Evolutionary conservation across 2,888 invertebrate species (phyloP).

Genomic region (Stenurella melanura): DNA sequence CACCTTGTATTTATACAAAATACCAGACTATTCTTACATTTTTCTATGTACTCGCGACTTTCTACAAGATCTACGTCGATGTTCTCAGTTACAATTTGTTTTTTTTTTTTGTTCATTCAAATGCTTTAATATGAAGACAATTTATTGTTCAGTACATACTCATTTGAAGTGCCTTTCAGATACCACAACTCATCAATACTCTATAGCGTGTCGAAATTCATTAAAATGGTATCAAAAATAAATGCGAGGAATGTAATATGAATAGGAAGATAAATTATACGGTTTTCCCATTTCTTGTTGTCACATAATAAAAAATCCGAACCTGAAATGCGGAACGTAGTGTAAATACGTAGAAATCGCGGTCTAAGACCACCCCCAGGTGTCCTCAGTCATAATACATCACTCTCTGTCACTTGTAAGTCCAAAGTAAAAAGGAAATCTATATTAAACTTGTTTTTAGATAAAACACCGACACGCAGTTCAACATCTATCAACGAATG

Average conservation of each 20-base stretch:
- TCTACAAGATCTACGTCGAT: too few species aligned
- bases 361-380: slow-evolving; percentile 49
- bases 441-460: slow-evolving; percentile 38
- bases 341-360: slow-evolving; percentile 31
- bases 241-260: slow-evolving; percentile 24
- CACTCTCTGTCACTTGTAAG: slow-evolving; percentile 66
- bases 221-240: slow-evolving; percentile 30
- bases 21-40: too few species aligned
- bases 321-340: slow-evolving; percentile 32
- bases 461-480: slow-evolving; percentile 19
- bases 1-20: too few species aligned
- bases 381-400: slow-evolving; percentile 67
- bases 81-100: too few species aligned
- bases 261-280: slow-evolving; percentile 32
- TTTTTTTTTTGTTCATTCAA: too few species aligned
- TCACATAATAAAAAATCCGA: slow-evolving; percentile 49
- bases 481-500: slow-evolving; percentile 20
- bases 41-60: too few species aligned
- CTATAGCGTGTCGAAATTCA: slow-evolving; percentile 23
- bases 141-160: not conserved
- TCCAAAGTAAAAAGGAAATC: slow-evolving; percentile 49
- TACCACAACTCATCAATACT: slow-evolving; percentile 1
- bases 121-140: too few species aligned
- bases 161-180: not conserved
- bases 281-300: slow-evolving; percentile 31